Evolutionary conservation across 2,888 invertebrate species (phyloP), one percentile per base, ranked within the genome.

Genomic region (Dusona sp.): DNA sequence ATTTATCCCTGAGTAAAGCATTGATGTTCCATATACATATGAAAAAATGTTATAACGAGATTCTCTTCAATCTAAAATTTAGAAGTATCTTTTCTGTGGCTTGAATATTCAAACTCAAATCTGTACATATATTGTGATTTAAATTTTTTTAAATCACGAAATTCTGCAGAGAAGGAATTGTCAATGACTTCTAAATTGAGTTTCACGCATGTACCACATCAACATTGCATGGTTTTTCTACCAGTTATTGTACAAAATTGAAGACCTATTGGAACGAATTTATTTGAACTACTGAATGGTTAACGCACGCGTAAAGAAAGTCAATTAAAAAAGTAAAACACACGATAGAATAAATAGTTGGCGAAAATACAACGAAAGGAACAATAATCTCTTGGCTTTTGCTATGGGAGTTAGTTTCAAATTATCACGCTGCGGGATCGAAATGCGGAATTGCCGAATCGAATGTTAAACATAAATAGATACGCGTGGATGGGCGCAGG

Each of bases 401-500:
- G 65, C 79, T 54, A 51, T 36, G 57, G 65, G 80, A 83, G 78
- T 83, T 83, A 78, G 78, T 86, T 86, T 80, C 77, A 83, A 86
- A 86, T 86, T 78, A 86, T 86, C 83, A 67, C 70, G 77, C 77
- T 36, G 78, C 45, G 65, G 33, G 68, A 68, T 79, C 68, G 79
- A 80, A 36, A 51, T 33, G 42, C 85, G 79, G 61, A 65, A 25
- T 80, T 29, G 79, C 72, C 75, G 85, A 79, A 82, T 78, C 85
- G 85, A 79, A 77, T 78, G 74, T 25, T 67, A 81, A 72, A 74
- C 16, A 74, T 38, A 42, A 72, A 61, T 61, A 29, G 61, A 83
- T 70, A 82, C 67, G 75, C 81, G 80, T 82, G 86, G 79, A 83
- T 88, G 85, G 82, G 68, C 74, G 51, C 70, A 79, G 82, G 84